phyloP scores from a whole-genome alignment of 2,797 vertebrate genomes.

The Pangasius larnaudii region DNA sequence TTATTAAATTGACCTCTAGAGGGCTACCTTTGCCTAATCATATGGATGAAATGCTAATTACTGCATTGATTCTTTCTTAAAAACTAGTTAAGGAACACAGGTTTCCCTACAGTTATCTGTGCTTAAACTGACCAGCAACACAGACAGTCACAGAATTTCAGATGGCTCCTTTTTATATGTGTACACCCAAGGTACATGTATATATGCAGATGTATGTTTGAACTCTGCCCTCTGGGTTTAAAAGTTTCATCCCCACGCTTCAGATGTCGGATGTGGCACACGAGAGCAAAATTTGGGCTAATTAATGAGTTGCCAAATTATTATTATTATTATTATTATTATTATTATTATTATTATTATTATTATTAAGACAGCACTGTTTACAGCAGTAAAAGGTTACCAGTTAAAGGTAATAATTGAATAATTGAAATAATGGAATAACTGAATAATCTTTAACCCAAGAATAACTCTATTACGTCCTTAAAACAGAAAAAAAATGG shows the following conservation, averaged over 20 bases:
- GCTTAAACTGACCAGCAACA: background rate
- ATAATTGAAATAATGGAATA: background rate
- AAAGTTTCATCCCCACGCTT: background rate
- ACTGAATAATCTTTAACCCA: background rate
- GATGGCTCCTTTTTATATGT: background rate
- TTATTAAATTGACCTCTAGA: background rate
- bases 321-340: conserved; percentile 14
- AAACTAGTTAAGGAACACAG: background rate
- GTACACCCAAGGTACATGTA: background rate
- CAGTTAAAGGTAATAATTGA: background rate
- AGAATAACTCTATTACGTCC: background rate
- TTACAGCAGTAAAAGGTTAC: no score
- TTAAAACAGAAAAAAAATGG: background rate
- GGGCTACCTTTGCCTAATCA: background rate
- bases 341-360: background rate
- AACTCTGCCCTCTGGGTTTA: background rate
- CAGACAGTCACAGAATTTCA: background rate
- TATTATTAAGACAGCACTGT: background rate
- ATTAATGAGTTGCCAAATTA: background rate
- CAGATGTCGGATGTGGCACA: background rate
- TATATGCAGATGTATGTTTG: background rate
- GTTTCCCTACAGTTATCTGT: background rate
- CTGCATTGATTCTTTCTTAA: background rate
- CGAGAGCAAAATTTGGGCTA: background rate
- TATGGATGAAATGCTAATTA: background rate